Evolutionary conservation across 1,140 invertebrate genomes (phyloP), one percentile per base, ranked within the genome.

Genomic region (Drosophila triauraria): DNA sequence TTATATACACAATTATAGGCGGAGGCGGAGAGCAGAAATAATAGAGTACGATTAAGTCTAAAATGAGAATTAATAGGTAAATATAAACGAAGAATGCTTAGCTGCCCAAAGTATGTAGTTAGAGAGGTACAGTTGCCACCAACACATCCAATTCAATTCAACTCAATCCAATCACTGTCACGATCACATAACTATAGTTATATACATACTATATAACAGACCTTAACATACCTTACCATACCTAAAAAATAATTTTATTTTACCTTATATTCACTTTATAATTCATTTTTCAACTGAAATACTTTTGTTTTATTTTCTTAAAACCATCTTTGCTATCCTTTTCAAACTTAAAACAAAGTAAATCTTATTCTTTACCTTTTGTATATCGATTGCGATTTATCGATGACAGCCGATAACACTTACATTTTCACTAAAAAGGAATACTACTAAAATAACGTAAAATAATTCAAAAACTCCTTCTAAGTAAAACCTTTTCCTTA

Each of bases 11-110:
- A 38, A 42, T 58, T 42, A 48, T 38, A 59, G 13, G 9, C 12
- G 5, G 43, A 58, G 20, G 20, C 20, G 20, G 44, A 32, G n/a
- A 17, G 32, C 32, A 10, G 32, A 12, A 10, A 35, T 35, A 25
- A 35, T 44, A 42, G 17, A 25, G 12, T 67, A 48, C 27, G 23
- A 20, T 69, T 42, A 51, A 69, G 46, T 67, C 25, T 30, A 30
- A 40, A 50, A 67, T 50, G 56, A 46, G 58, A 47, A 20, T 32
- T 17, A 67, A 40, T 32, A 65, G 62, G 27, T 67, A 42, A 40
- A 25, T 40, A n/a, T 25, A 56, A 51, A 35, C 8, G 2, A 32
- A 32, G 44, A 17, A n/a, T 32, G 61, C 61, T 38, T 40, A 25
- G 35, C 46, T 35, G 30, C 30, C 30, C 17, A 56, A 40, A 56